Conservation (phyloP, 2,888 invertebrate genomes). For the Ophion ellenae region DNA sequence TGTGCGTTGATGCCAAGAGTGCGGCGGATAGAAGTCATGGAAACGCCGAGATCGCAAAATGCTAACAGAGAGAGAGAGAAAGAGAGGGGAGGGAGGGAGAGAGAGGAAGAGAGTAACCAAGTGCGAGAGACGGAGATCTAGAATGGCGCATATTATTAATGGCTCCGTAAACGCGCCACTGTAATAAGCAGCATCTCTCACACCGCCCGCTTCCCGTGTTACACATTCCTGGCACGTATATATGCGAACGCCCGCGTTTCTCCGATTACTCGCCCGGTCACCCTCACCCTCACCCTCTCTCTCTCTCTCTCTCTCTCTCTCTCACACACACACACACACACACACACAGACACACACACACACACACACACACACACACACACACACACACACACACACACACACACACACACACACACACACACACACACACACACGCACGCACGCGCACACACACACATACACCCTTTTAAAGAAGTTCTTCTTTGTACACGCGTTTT, state of each 20-base stretch:
- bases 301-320: background rate
- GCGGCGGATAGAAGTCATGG: constrained; percentile 22
- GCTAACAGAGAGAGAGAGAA: background rate
- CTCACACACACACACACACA: background rate
- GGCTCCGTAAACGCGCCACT: constrained; percentile 66
- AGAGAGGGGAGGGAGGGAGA: constrained; percentile 21
- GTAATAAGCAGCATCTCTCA: constrained; percentile 69
- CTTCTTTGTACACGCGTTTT: no score
- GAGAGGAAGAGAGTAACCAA: background rate
- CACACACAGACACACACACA: no score
- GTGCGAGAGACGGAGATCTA: constrained; percentile 42
- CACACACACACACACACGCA: no score
- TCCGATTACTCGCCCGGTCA: background rate
- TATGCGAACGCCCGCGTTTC: constrained; percentile 5
- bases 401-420: no score
- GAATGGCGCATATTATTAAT: constrained; percentile 67
- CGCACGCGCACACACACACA: no score
- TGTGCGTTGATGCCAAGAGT: constrained; percentile 41
- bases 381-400: no score
- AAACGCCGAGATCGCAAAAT: constrained; percentile 6
- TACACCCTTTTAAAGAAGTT: no score
- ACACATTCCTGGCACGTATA: constrained; percentile 63
- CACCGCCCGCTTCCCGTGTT: constrained; percentile 56
- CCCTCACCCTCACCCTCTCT: constrained; percentile 35
- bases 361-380: no score